Percentiles rank a stretch among this genome's conserved stretches.
Evolutionary conservation across 2,888 invertebrate genomes (phyloP).

Genomic region (Baronia brevicornis): DNA sequence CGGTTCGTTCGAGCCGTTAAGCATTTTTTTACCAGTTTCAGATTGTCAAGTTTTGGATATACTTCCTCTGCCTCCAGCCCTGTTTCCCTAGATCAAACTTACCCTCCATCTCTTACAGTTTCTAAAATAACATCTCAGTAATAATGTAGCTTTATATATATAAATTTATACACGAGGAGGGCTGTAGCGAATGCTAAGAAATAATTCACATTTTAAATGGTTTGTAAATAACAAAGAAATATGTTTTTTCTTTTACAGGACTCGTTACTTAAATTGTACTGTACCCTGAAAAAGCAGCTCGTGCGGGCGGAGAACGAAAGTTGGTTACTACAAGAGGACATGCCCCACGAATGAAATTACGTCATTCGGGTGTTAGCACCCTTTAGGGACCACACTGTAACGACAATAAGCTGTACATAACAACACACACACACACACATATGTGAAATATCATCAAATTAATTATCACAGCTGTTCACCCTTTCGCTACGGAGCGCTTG

Average conservation of each 20-base stretch:
- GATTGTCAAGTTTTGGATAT: too few species aligned
- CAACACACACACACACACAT: background rate
- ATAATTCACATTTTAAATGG: too few species aligned
- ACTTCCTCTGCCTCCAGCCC: too few species aligned
- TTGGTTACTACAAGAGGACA: slow-evolving; percentile 69
- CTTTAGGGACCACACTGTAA: slow-evolving; percentile 14
- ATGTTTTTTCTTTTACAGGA: slow-evolving; percentile 62
- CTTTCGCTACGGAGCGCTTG: too few species aligned
- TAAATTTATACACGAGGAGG: too few species aligned
- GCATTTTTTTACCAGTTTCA: too few species aligned
- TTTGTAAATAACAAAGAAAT: background rate
- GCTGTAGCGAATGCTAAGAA: too few species aligned
- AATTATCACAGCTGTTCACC: slow-evolving; percentile 4
- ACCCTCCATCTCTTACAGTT: too few species aligned
- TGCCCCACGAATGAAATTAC: slow-evolving; percentile 59
- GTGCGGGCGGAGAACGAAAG: slow-evolving; percentile 71
- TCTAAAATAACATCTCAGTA: too few species aligned
- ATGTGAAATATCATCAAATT: slow-evolving; percentile 1
- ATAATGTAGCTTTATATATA: too few species aligned
- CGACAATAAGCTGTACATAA: slow-evolving; percentile 4
- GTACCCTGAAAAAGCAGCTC: slow-evolving; percentile 79
- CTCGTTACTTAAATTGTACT: slow-evolving; percentile 79
- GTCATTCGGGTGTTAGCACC: slow-evolving; percentile 4
- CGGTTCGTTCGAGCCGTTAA: too few species aligned
- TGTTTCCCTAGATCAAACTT: too few species aligned